phyloP scores from a whole-genome alignment of 2,113 vertebrate genomes.

The Cyanoderma ruficeps region DNA sequence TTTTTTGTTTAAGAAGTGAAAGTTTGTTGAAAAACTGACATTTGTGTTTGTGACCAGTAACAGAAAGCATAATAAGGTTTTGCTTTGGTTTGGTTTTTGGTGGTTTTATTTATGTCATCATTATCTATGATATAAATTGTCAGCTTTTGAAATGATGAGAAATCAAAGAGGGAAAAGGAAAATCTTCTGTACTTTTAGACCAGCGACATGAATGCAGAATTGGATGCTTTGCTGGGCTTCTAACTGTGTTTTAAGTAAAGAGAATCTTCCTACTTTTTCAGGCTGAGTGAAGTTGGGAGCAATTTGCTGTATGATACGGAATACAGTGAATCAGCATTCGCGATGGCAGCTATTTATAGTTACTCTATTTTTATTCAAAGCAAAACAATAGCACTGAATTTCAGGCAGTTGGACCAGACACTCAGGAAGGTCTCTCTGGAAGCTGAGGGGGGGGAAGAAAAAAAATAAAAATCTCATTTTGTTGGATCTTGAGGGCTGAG shows the following conservation, averaged over 20 bases:
- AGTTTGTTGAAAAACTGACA: background rate
- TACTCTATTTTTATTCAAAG: slow-evolving; percentile 46
- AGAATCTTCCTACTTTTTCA: background rate
- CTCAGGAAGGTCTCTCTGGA: background rate
- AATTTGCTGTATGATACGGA: slow-evolving; percentile 5
- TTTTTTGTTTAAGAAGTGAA: background rate
- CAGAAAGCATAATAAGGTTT: background rate
- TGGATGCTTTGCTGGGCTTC: background rate
- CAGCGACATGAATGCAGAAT: background rate
- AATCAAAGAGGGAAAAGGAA: background rate
- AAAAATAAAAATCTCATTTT: background rate
- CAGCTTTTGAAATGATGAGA: background rate
- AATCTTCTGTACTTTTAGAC: accelerated
- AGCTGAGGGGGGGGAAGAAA: background rate
- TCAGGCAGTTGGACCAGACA: slow-evolving; percentile 18
- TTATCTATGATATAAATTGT: background rate
- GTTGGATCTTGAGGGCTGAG: background rate
- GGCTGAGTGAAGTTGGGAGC: slow-evolving; percentile 4
- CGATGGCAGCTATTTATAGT: slow-evolving; percentile 30
- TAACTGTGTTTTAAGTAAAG: background rate
- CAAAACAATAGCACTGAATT: slow-evolving; percentile 54
- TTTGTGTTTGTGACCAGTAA: background rate
- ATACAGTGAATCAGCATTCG: slow-evolving; percentile 51
- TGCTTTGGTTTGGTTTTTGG: background rate
- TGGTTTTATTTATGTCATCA: background rate